Evolutionary conservation across 2,888 invertebrate genomes (phyloP), one percentile per base, ranked within the genome.

Genomic region (Sepioteuthis lessoniana): DNA sequence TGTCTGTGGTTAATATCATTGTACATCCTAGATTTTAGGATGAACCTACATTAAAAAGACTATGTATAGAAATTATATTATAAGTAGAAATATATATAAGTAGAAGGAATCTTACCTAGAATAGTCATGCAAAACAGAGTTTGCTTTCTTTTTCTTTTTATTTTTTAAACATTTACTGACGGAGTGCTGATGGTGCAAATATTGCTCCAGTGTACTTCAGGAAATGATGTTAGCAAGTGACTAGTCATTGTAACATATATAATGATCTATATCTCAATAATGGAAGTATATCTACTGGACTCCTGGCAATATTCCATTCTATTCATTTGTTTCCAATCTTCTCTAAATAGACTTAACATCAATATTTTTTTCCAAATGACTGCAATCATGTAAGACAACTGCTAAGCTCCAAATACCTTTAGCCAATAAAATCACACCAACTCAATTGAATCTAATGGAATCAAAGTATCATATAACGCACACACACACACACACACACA

Each of bases 351-450:
- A n/a, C 76, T 76, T n/a, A 76, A 35, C 76, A 76, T 76, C 76
- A 76, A 76, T 76, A 76, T 76, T 35, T 76, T 55, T 76, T 76
- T n/a, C 76, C 16, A 76, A 76, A 76, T 76, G 76, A 76, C 76
- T 76, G 35, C 76, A 76, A 35, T 76, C 76, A 76, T 76, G 35
- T n/a, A 35, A 76, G n/a, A 35, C 76, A 76, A 76, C 76, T 76
- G n/a, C 76, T 35, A 16, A 76, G 35, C n/a, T n/a, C 35, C 8
- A 35, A 76, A n/a, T 76, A 76, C 19, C 16, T 76, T 35, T 16
- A n/a, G 76, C n/a, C 76, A 76, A 76, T 76, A 35, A 76, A 76
- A 76, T 35, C 76, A 76, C 76, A 76, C n/a, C 76, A 76, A 76
- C n/a, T n/a, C 76, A 76, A 35, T 16, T 35, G 13, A 76, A n/a